These are phyloP conservation scores for Pilophorus perplexus DNA, from an alignment of 2,888 invertebrate species.

Conservation along the genomic window DNA sequence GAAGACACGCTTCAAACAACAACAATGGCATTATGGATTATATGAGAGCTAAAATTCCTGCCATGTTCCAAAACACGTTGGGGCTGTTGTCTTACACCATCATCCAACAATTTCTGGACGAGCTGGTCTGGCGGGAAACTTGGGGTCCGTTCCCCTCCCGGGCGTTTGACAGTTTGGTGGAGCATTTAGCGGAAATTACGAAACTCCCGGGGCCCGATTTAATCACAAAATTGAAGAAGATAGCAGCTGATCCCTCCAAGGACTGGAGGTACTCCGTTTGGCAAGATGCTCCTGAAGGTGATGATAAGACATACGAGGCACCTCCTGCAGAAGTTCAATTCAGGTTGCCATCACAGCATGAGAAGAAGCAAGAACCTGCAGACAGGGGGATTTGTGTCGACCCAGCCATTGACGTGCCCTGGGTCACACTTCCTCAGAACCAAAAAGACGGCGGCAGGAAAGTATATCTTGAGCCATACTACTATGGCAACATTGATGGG, in stretches of 20 bases:
- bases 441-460: neutral
- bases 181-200: constrained; percentile 58
- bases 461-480: constrained; percentile 59
- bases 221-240: constrained; percentile 53
- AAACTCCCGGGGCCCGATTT: constrained; percentile 52
- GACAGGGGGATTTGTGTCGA: neutral
- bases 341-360: neutral
- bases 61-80: constrained; percentile 82
- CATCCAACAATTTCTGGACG: constrained; percentile 87
- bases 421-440: too few species aligned
- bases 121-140: constrained; percentile 84
- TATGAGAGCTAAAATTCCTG: constrained; percentile 75
- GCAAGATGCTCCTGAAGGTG: constrained; percentile 33
- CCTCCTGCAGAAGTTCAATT: neutral
- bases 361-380: neutral
- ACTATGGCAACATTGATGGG: constrained; percentile 61
- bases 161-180: constrained; percentile 77
- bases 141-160: constrained; percentile 73
- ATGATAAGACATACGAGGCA: neutral
- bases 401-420: neutral
- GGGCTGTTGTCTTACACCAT: constrained; percentile 77
- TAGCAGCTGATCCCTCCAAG: constrained; percentile 65
- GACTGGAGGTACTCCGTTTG: constrained; percentile 59
- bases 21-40: constrained; percentile 84
- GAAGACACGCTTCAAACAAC: constrained; percentile 52